Percentiles rank a stretch among this genome's conserved stretches.
Evolutionary conservation across 2,888 invertebrate species (phyloP).

Genomic region (Drosophila ustulata): DNA sequence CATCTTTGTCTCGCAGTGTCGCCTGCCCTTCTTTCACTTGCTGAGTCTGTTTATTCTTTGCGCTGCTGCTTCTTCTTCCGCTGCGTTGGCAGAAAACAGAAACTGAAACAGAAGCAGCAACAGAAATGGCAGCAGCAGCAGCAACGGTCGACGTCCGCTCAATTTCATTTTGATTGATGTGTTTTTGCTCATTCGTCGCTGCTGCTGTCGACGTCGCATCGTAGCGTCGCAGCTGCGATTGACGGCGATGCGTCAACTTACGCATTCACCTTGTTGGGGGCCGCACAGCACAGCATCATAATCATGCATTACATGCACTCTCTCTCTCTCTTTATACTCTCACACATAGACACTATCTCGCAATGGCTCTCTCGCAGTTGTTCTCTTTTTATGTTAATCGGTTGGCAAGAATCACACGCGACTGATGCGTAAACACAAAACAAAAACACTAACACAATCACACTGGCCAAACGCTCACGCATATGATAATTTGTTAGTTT

Average conservation of each 20-base stretch:
- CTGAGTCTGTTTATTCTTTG: slow-evolving; percentile 41
- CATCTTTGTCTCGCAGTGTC: slow-evolving; percentile 11
- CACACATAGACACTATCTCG: slow-evolving; percentile 14
- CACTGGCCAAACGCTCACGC: slow-evolving; percentile 20
- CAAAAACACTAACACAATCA: slow-evolving; percentile 37
- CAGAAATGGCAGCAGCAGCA: slow-evolving; percentile 14
- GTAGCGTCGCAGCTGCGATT: slow-evolving; percentile 42
- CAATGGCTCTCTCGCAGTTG: slow-evolving; percentile 12
- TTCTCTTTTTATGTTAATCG: slow-evolving; percentile 24
- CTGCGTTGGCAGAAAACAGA: slow-evolving; percentile 57
- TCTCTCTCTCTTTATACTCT: slow-evolving; percentile 9
- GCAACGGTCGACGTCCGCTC: slow-evolving; percentile 54
- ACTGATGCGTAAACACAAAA: slow-evolving; percentile 33
- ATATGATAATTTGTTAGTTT: slow-evolving; percentile 41
- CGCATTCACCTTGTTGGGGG: slow-evolving; percentile 52
- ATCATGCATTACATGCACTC: slow-evolving; percentile 35
- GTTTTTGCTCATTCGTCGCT: slow-evolving; percentile 32
- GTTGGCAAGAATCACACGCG: slow-evolving; percentile 35
- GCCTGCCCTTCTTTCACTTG: slow-evolving; percentile 33
- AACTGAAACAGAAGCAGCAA: slow-evolving; percentile 31
- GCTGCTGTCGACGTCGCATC: slow-evolving; percentile 13
- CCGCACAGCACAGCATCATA: slow-evolving; percentile 33
- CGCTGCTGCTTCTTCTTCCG: slow-evolving; percentile 46
- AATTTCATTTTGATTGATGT: slow-evolving; percentile 72
- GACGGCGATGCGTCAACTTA: slow-evolving; percentile 58